Evolutionary conservation across 2,797 vertebrate genomes (phyloP), one percentile per base, ranked within the genome.

Genomic region (Hydrocynus forskahlii): DNA sequence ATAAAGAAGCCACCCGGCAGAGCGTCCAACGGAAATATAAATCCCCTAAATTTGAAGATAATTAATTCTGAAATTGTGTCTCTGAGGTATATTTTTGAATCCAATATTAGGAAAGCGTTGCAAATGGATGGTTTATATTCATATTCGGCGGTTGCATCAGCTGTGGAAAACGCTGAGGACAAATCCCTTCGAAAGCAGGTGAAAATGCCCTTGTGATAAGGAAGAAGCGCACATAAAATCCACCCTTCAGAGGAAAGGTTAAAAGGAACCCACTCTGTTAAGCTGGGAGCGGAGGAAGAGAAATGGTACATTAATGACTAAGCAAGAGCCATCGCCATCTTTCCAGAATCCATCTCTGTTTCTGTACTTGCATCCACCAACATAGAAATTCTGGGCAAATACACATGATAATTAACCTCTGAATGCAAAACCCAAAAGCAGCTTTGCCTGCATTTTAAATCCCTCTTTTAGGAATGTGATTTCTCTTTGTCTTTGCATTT

Each of bases 61-160:
- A 88, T 89, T 87, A 38, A 86, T 88, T 88, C 74, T 83, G 80
- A 75, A 55, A n/a, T 12, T 16, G 50, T 19, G n/a, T 35, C 50
- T 82, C 25, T 21, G 57, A 72, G 17, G 16, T n/a, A 60, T 25
- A 48, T 60, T 79, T 81, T 40, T 66, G 25, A 48, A 74, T 62
- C 52, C 45, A 73, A 57, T 75, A 83, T 55, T 38, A 50, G 63
- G 25, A 81, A 76, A 62, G 59, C 21, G 13, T 80, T 48, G 43
- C 62, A 71, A 81, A 85, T 86, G 12, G 64, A 43, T 72, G 59
- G 38, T 82, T 84, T 81, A 81, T 84, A 86, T 78, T 29, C 17
- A 52, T 64, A 74, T 81, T 71, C n/a, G 64, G 72, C 35, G 38
- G 48, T 54, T 48, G 29, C 81, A 66, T 72, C 78, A 64, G 64